Percentiles rank a stretch among this genome's conserved stretches.
These are phyloP conservation scores for Pseudomugil tenellus DNA, from an alignment of 2,797 vertebrate genomes.

Conservation along the genomic window DNA sequence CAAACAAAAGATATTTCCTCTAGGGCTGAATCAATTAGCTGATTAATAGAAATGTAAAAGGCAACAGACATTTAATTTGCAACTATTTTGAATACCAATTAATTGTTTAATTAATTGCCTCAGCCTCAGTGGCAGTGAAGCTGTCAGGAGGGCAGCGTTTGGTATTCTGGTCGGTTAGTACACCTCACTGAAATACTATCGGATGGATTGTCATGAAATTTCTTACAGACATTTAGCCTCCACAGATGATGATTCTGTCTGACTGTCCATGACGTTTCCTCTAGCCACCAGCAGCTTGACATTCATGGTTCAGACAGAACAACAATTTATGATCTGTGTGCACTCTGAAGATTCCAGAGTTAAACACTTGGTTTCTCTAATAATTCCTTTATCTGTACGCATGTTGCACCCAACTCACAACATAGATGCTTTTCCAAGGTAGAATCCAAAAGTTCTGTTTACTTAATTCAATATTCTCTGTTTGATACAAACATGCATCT, in stretches of 20 bases:
- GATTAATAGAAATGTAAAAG: constrained; percentile 6
- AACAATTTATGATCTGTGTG: not conserved
- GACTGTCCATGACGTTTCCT: constrained; percentile 3
- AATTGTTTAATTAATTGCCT: constrained; percentile 4
- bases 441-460: not conserved
- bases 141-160: not conserved
- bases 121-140: not conserved
- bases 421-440: not conserved
- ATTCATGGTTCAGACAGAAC: not conserved
- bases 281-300: not conserved
- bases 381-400: not conserved
- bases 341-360: not conserved
- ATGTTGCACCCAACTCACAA: not conserved
- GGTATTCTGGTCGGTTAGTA: not conserved
- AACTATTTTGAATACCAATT: constrained; percentile 14
- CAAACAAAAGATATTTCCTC: not conserved
- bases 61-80: constrained; percentile 8
- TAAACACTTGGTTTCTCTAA: constrained; percentile 1
- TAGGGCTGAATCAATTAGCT: constrained; percentile 7
- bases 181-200: constrained; percentile 1
- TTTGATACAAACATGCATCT: not conserved
- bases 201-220: not conserved
- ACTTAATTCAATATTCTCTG: not conserved
- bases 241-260: constrained; percentile 13
- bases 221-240: not conserved